phyloP scores from a whole-genome alignment of 2,888 invertebrate genomes.

The Brassicogethes aeneus region DNA sequence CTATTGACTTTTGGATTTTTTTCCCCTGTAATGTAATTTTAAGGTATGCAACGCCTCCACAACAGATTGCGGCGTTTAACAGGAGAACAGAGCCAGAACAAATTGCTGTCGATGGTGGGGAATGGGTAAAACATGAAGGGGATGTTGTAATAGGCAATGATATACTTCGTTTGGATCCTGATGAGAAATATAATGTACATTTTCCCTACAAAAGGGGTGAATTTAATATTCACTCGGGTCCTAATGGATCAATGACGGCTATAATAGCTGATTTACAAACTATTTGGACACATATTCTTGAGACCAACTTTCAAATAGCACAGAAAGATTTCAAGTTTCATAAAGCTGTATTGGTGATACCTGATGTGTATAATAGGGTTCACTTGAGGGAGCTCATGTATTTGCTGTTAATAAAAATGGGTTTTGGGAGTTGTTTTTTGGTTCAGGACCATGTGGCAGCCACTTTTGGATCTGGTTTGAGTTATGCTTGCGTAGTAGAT shows the following conservation, averaged over 20 bases:
- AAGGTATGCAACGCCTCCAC: constrained; percentile 73
- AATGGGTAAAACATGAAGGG: constrained; percentile 55
- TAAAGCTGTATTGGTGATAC: constrained; percentile 78
- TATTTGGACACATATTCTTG: constrained; percentile 80
- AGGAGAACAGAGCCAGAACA: constrained; percentile 65
- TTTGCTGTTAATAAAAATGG: constrained; percentile 68
- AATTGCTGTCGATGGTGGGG: constrained; percentile 47
- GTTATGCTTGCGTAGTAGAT: constrained; percentile 89
- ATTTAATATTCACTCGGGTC: constrained; percentile 72
- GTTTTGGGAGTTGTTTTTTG: constrained; percentile 35
- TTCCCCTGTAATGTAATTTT: background rate
- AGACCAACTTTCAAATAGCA: constrained; percentile 67
- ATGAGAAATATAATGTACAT: constrained; percentile 72
- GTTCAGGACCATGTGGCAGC: constrained; percentile 74
- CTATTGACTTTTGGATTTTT: no score
- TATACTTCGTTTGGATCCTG: constrained; percentile 57
- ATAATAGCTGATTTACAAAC: constrained; percentile 77
- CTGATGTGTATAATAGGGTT: constrained; percentile 80
- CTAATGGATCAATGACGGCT: constrained; percentile 79
- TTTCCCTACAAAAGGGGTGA: constrained; percentile 86
- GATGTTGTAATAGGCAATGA: constrained; percentile 70
- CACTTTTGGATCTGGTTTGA: constrained; percentile 74
- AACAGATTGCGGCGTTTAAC: constrained; percentile 84
- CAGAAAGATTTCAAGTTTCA: constrained; percentile 63
- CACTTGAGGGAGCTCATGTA: constrained; percentile 80